Base-by-base conservation (phyloP, 2,888 invertebrate species). In the Temnothorax rugatulus region DNA sequence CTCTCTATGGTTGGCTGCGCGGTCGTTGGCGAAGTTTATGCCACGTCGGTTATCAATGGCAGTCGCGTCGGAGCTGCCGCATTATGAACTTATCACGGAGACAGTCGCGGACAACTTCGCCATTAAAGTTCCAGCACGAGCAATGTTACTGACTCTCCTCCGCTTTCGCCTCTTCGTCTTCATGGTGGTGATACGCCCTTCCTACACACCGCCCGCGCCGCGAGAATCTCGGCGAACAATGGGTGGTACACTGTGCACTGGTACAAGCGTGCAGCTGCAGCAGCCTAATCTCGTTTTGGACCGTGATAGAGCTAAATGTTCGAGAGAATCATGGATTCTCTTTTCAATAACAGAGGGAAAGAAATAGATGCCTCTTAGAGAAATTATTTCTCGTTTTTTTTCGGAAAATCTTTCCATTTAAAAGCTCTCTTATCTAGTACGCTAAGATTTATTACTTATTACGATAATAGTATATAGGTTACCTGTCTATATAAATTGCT, bases 21-120 rank as follows among this genome's bases (percentile, higher is more conserved):
- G 82, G 83, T 87, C 85, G 89, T 86, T 84, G 79, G 73, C 77
- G 66, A 89, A 89, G 85, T 89, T 89, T 88, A 84, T 83, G 83
- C 68, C 41, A 61, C 77, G 79, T 73, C 79, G 82, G 83, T 89
- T 88, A 89, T 88, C 86, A 87, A 85, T 85, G 82, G 81, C 85
- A 84, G 82, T 81, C 79, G 79, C 76, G 77, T 54, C 69, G 83
- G 61, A 71, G 81, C 76, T 69, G 81, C 71, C 74, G 84, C 85
- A 86, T 88, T 88, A 88, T 86, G 85, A 90, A 90, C 87, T 87
- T 86, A 87, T 88, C 87, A 79, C 85, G 66, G 61, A 87, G 83
- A 84, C 86, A 87, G 84, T 85, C 71, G 85, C 87, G 77, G 61
- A 86, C 86, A 87, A 86, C 85, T 87, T 87, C 83, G 84, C 83